Percentiles rank a stretch among this genome's conserved stretches.
Evolutionary conservation across 1,140 invertebrate species (phyloP).

Genomic region (Pogonognathellus flavescens): DNA sequence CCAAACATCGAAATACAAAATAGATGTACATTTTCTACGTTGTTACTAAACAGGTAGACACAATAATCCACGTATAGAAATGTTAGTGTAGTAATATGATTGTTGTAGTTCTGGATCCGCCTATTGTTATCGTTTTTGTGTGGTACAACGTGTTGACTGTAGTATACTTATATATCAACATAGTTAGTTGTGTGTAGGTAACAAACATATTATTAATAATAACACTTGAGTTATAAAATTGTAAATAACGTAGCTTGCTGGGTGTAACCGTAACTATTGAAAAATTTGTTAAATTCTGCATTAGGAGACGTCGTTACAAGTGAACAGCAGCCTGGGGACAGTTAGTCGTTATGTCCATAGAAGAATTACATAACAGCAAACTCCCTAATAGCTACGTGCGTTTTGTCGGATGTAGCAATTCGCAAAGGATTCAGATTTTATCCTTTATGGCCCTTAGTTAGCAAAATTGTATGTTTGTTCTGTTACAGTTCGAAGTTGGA

Average conservation of each 20-base stretch:
- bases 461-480: no score
- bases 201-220: neutral
- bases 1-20: conserved; percentile 21
- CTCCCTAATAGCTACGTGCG: neutral
- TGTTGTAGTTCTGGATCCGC: neutral
- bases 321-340: neutral
- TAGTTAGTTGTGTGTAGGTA: neutral
- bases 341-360: neutral
- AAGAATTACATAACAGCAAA: neutral
- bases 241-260: conserved; percentile 5
- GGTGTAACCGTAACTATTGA: conserved; percentile 31
- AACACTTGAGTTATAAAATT: conserved; percentile 34
- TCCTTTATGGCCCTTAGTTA: neutral
- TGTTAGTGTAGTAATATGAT: neutral
- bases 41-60: neutral
- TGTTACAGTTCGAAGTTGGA: no score
- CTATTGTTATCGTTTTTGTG: neutral
- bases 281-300: conserved; percentile 46
- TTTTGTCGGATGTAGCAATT: neutral
- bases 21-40: neutral
- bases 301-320: conserved; percentile 26
- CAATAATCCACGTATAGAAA: neutral
- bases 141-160: no score
- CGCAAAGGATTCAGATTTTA: conserved; percentile 11
- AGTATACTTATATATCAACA: neutral